Base-by-base conservation (phyloP, 2,888 invertebrate genomes). In the Cataglyphis albicans region DNA sequence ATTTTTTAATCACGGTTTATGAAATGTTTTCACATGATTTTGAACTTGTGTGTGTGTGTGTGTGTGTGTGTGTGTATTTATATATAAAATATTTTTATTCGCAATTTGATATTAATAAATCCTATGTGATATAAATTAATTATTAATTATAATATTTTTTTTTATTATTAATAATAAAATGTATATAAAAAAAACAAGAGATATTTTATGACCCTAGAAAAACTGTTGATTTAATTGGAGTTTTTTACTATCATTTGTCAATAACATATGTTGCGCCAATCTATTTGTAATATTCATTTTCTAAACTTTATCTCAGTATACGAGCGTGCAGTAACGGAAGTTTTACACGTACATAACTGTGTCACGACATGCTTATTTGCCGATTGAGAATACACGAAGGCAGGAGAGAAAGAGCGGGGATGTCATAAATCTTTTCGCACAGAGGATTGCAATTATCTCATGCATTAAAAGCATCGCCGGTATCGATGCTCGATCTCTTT, bases 391-490 rank as follows among this genome's bases (percentile, higher is more conserved):
- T 80, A 59, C 44, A 72, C 44, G 59, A 38, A 57, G 72, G 18
- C n/a, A 57, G 59, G 25, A n/a, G 44, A 52, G 29, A 61, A 67
- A 72, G 73, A 76, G 72, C 76, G 32, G 44, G 82, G 76, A 82
- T 89, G 91, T 91, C 92, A 91, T 93, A 93, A 93, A 93, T 93
- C 93, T 91, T 89, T 89, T 87, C 85, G 81, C 88, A 91, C 89
- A 90, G 90, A 91, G 91, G 91, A 92, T 91, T 90, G 92, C 91
- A 93, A 93, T 93, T 93, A 93, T 92, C 90, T 82, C 80, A 82
- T 80, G 88, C 91, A 93, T 93, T 94, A 93, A 93, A 92, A 91
- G 92, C 90, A 88, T 89, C 89, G 88, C 91, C 89, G 89, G 88
- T 90, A 88, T 90, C 87, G 89, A 90, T 90, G 73, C 52, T 61